Conservation (phyloP, 35 echinoderm and acorn worm genomes). For the Diadema setosum region DNA sequence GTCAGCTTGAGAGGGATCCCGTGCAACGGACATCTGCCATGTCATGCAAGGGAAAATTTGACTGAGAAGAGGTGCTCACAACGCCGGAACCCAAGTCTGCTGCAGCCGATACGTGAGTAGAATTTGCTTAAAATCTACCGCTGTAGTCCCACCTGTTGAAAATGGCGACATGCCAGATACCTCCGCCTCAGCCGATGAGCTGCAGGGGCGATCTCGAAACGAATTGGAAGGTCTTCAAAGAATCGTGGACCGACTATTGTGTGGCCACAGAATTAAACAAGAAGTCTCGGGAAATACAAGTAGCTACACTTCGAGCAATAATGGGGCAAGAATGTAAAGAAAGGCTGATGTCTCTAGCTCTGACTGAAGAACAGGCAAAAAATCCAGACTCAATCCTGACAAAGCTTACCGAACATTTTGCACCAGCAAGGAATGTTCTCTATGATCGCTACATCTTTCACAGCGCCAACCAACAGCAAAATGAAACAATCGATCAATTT, state of each 20-base stretch:
- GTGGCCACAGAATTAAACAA: background rate
- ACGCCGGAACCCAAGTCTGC: no score
- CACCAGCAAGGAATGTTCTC: background rate
- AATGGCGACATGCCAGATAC: background rate
- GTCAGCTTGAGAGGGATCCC: no score
- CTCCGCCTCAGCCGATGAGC: background rate
- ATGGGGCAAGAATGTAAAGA: slow-evolving; percentile 24
- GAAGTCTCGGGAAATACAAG: background rate
- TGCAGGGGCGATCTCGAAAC: background rate
- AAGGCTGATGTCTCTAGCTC: background rate
- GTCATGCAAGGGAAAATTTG: no score
- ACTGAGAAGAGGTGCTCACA: no score
- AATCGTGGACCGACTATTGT: background rate
- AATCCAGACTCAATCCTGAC: background rate
- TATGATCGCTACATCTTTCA: slow-evolving; percentile 48
- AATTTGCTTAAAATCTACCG: no score
- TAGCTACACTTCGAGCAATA: background rate
- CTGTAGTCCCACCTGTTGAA: no score
- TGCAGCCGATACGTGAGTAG: no score
- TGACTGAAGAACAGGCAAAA: slow-evolving; percentile 22
- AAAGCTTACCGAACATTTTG: slow-evolving; percentile 13
- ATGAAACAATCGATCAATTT: slow-evolving; percentile 46
- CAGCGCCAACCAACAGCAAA: background rate
- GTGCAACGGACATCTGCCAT: no score
- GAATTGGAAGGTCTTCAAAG: slow-evolving; percentile 20